These are phyloP conservation scores for Agriotes lineatus DNA, from an alignment of 2,888 invertebrate species.

Conservation along the genomic window DNA sequence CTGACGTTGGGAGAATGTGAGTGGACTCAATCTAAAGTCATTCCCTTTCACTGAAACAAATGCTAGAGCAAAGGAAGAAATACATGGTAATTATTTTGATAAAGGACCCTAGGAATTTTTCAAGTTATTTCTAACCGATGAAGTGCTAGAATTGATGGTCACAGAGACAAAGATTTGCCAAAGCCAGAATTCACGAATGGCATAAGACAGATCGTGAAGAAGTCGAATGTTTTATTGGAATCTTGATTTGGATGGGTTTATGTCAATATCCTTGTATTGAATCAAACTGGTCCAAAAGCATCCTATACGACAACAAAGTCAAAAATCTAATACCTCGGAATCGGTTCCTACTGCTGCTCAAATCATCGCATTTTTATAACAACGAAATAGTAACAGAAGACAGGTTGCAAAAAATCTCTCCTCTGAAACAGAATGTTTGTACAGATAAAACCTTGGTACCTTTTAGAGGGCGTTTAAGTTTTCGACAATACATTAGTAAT, in stretches of 20 bases:
- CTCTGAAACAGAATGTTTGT: too few relatives aligned
- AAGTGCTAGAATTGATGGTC: neutral
- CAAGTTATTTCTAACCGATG: neutral
- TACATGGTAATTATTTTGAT: neutral
- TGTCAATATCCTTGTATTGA: constrained; percentile 39
- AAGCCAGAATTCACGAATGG: constrained; percentile 29
- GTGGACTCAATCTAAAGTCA: neutral
- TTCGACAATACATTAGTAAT: constrained; percentile 48
- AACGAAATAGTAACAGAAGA: constrained; percentile 21
- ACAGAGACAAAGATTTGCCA: constrained; percentile 28
- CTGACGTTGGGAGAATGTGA: neutral
- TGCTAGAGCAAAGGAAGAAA: neutral
- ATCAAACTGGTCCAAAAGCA: constrained; percentile 36
- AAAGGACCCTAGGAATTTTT: neutral
- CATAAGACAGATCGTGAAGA: constrained; percentile 31
- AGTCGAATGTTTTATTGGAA: constrained; percentile 36
- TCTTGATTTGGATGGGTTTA: constrained; percentile 47
- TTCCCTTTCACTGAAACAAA: neutral
- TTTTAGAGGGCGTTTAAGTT: constrained; percentile 43
- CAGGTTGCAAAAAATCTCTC: constrained; percentile 46
- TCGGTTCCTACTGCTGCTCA: constrained; percentile 32
- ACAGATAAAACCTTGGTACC: constrained; percentile 48
- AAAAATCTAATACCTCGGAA: constrained; percentile 36
- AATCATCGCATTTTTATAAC: constrained; percentile 44
- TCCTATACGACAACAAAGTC: constrained; percentile 28